These are phyloP conservation scores for Gadus chalcogrammus DNA, from an alignment of 2,113 vertebrate genomes.

Conservation along the genomic window DNA sequence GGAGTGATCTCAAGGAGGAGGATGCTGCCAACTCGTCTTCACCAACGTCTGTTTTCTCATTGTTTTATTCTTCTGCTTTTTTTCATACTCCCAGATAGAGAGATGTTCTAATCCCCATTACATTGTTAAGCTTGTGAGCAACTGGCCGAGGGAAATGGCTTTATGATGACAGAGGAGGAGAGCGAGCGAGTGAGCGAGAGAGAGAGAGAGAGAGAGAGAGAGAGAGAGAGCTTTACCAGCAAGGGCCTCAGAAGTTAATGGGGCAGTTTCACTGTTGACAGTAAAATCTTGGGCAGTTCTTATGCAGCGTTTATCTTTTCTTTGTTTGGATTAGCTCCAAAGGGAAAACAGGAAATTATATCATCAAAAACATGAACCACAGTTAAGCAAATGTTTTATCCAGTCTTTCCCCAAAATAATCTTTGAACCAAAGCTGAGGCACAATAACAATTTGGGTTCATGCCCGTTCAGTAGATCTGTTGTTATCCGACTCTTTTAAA, in stretches of 20 bases:
- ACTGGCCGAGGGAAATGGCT: constrained; percentile 68
- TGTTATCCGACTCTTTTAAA: too few species aligned
- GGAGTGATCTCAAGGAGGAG: constrained; percentile 59
- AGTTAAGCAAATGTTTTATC: constrained; percentile 68
- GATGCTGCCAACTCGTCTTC: constrained; percentile 65
- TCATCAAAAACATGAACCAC: constrained; percentile 59
- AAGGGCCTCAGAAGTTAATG: constrained; percentile 70
- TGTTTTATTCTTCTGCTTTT: too few species aligned
- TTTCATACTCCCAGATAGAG: too few species aligned
- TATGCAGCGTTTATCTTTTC: constrained; percentile 55
- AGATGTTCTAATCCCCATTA: constrained; percentile 69
- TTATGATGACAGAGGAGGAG: constrained; percentile 61
- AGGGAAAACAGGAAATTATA: constrained; percentile 57
- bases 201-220: constrained; percentile 38
- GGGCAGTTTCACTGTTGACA: constrained; percentile 66
- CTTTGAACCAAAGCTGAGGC: constrained; percentile 60
- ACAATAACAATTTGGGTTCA: constrained; percentile 39
- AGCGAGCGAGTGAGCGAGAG: too few species aligned
- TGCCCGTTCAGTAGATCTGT: too few species aligned
- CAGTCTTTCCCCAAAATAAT: constrained; percentile 61
- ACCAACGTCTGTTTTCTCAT: constrained; percentile 50
- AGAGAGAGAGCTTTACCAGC: constrained; percentile 61
- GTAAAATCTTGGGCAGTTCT: constrained; percentile 64
- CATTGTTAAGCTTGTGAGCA: constrained; percentile 68
- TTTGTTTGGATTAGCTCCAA: constrained; percentile 68